Evolutionary conservation across 2,888 invertebrate species (phyloP), one percentile per base, ranked within the genome.

Genomic region (Stratiomys singularior): DNA sequence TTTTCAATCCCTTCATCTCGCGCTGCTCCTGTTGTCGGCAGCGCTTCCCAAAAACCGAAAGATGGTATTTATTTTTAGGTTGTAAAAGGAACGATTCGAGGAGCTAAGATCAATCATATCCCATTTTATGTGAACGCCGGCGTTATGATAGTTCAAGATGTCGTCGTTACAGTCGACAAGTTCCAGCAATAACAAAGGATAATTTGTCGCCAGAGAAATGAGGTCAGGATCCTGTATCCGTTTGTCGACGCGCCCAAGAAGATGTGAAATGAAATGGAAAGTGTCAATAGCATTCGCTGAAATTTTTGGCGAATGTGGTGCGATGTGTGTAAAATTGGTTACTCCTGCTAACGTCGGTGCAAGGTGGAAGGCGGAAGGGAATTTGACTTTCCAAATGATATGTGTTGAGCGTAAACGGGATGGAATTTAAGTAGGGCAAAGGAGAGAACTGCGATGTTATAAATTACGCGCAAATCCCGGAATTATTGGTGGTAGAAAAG

Each of bases 51-150:
- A 25, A 60, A 60, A 60, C 23, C 58, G 58, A 60, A 60, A 21
- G 58, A 60, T 23, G 58, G 58, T 23, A 60, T 60, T 60, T 60
- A 60, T 52, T 52, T 60, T 60, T 60, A n/a, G 58, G 58, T 25
- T 3, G 58, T 25, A 60, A 52, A 52, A 52, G 52, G 52, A 60
- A 21, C 37, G 58, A 60, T 60, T 23, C 18, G 18, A 18, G 4
- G 18, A 18, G 4, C 13, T 25, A 18, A 23, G 58, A 60, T 60
- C 58, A 60, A 60, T 60, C 58, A 60, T 60, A 60, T 60, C 23
- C 58, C 58, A 23, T 23, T 60, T 60, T 60, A 60, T 60, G 58
- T 60, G 11, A 60, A 25, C 58, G 23, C 58, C 58, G 4, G 21
- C 18, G 25, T 60, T 60, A 60, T 60, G 11, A 13, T 21, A 60